Percentiles rank a stretch among this genome's conserved stretches.
phyloP scores from a whole-genome alignment of 1,140 invertebrate species.

The Brachionus paranguensis region DNA sequence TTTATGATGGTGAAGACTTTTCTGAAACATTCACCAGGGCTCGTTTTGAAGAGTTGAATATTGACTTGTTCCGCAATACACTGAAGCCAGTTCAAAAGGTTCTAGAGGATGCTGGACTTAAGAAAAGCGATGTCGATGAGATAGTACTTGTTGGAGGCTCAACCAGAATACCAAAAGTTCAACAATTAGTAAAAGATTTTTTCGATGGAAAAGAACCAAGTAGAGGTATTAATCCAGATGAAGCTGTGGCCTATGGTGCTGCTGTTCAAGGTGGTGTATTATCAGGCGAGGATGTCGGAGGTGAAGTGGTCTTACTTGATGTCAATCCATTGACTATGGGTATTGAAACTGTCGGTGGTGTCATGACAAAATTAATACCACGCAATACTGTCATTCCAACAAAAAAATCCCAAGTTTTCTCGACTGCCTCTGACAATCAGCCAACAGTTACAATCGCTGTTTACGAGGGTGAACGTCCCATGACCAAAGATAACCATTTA shows the following conservation, averaged over 20 bases:
- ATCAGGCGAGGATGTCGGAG: slow-evolving; percentile 70
- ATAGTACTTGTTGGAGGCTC: slow-evolving; percentile 98
- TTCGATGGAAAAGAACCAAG: slow-evolving; percentile 95
- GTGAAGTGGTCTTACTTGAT: slow-evolving; percentile 90
- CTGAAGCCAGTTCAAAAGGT: slow-evolving; percentile 79
- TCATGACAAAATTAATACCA: slow-evolving; percentile 98
- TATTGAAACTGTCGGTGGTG: slow-evolving; percentile 97
- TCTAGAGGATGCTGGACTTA: slow-evolving; percentile 95
- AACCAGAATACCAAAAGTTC: slow-evolving; percentile 96
- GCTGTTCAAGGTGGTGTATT: slow-evolving; percentile 87
- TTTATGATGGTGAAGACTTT: slow-evolving; percentile 98
- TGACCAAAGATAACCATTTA: slow-evolving; percentile 98
- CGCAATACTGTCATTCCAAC: slow-evolving; percentile 97
- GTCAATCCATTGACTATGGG: slow-evolving; percentile 97
- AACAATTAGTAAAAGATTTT: slow-evolving; percentile 95
- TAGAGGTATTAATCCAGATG: slow-evolving; percentile 93
- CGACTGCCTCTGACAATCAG: slow-evolving; percentile 95
- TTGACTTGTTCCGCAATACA: slow-evolving; percentile 95
- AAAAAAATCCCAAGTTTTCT: slow-evolving; percentile 99
- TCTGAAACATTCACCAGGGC: slow-evolving; percentile 96
- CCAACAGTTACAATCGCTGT: slow-evolving; percentile 94
- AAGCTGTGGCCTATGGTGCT: slow-evolving; percentile 75
- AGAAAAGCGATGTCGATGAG: slow-evolving; percentile 96
- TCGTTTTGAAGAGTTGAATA: slow-evolving; percentile 98
- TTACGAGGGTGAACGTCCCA: slow-evolving; percentile 92